Evolutionary conservation across 2,113 vertebrate species (phyloP).

Genomic region (Tragulus kanchil): DNA sequence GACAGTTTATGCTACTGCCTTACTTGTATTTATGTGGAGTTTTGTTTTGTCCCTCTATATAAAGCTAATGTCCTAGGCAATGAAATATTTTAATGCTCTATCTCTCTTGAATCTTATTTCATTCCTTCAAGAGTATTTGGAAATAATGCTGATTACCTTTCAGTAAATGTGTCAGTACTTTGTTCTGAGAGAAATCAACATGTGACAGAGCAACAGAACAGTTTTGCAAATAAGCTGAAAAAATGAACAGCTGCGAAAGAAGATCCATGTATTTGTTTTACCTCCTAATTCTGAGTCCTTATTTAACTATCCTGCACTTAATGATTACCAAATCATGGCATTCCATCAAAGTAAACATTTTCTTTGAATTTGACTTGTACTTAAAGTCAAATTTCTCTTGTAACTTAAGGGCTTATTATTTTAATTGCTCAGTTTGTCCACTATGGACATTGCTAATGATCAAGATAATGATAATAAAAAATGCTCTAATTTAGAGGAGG

Average conservation of each 20-base stretch:
- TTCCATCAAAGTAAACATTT: neutral
- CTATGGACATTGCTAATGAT: neutral
- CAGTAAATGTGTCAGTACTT: neutral
- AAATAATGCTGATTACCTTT: constrained; percentile 32
- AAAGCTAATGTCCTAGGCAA: neutral
- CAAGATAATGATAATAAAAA: neutral
- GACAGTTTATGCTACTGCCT: neutral
- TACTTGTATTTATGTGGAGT: neutral
- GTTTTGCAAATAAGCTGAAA: constrained; percentile 37
- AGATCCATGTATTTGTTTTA: neutral
- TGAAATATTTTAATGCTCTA: neutral
- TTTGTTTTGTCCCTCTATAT: neutral
- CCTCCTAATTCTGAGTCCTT: constrained; percentile 26
- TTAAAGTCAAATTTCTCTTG: neutral
- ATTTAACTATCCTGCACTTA: neutral
- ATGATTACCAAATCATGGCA: neutral
- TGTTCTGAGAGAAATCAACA: neutral
- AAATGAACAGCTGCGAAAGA: neutral
- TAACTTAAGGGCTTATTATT: neutral
- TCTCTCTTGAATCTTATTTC: neutral
- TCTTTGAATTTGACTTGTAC: neutral
- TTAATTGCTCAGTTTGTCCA: constrained; percentile 17
- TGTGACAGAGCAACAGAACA: neutral
- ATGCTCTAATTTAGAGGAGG: neutral
- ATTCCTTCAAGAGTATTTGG: constrained; percentile 29